Evolutionary conservation across 2,888 invertebrate species (phyloP).

Genomic region (Dasypolia templi): DNA sequence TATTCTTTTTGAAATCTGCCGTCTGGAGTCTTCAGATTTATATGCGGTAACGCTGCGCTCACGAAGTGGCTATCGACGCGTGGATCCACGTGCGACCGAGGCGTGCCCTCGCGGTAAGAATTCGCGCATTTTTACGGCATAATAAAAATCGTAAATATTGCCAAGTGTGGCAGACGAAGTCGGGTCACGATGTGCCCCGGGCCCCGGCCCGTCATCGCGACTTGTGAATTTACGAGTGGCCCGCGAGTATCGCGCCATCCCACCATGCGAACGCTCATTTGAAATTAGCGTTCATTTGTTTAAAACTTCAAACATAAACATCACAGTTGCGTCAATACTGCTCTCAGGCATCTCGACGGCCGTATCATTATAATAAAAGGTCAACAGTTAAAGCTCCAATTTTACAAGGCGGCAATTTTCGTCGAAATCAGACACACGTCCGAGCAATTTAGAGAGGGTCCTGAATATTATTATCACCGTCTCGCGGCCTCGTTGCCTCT

Average conservation of each 20-base stretch:
- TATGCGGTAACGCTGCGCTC: slow-evolving; percentile 76
- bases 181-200: slow-evolving; percentile 87
- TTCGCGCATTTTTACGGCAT: slow-evolving; percentile 88
- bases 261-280: slow-evolving; percentile 77
- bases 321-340: slow-evolving; percentile 62
- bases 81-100: slow-evolving; percentile 86
- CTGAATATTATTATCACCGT: slow-evolving; percentile 80
- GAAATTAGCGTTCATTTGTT: slow-evolving; percentile 70
- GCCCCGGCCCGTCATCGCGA: slow-evolving; percentile 84
- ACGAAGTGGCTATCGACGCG: slow-evolving; percentile 86
- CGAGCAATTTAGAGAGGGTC: slow-evolving; percentile 80
- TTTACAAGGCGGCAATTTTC: slow-evolving; percentile 77
- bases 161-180: slow-evolving; percentile 82
- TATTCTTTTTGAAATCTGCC: slow-evolving; percentile 65
- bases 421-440: slow-evolving; percentile 79
- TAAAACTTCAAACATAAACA: slow-evolving; percentile 51
- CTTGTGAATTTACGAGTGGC: slow-evolving; percentile 85
- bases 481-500: slow-evolving; percentile 73
- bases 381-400: slow-evolving; percentile 78
- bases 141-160: slow-evolving; percentile 89
- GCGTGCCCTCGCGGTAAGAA: slow-evolving; percentile 83
- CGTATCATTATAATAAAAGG: slow-evolving; percentile 75
- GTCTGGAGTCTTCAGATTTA: slow-evolving; percentile 63
- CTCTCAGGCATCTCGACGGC: slow-evolving; percentile 64
- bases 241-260: slow-evolving; percentile 77